Conservation (phyloP, 2,888 invertebrate species). For the Apoderus coryli region DNA sequence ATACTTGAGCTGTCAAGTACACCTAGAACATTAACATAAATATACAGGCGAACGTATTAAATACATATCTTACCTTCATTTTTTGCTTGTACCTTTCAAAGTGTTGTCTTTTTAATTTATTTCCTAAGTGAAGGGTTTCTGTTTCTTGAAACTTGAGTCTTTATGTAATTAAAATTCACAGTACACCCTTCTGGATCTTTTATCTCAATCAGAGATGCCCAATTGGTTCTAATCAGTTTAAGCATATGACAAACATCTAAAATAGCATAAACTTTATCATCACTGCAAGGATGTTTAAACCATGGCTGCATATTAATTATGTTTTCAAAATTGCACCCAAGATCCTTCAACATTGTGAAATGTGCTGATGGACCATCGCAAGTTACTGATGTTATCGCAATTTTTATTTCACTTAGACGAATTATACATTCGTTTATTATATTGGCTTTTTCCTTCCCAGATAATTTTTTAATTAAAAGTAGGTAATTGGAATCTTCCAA, state of each 20-base stretch:
- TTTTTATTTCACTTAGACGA: slow-evolving; percentile 10
- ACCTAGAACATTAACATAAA: slow-evolving; percentile 10
- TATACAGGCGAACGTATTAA: slow-evolving; percentile 2
- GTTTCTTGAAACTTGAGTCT: slow-evolving; percentile 2
- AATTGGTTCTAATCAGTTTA: slow-evolving; percentile 7
- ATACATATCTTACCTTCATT: slow-evolving; percentile 14
- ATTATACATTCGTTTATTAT: slow-evolving; percentile 13
- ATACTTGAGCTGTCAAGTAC: slow-evolving; percentile 11
- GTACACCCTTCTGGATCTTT: neutral
- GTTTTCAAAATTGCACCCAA: slow-evolving; percentile 10
- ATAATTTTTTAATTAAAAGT: slow-evolving; percentile 16
- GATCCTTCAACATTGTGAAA: slow-evolving; percentile 10
- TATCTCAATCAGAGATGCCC: neutral
- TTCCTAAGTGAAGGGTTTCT: slow-evolving; percentile 7
- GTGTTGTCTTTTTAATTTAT: slow-evolving; percentile 12
- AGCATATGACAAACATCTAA: slow-evolving; percentile 11
- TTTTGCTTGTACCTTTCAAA: slow-evolving; percentile 12
- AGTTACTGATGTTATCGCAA: slow-evolving; percentile 13
- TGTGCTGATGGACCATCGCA: slow-evolving; percentile 15
- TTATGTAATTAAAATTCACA: neutral
- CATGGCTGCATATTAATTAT: slow-evolving; percentile 7
- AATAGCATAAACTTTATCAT: slow-evolving; percentile 8
- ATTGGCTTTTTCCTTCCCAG: slow-evolving; percentile 14
- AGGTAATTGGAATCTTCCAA: slow-evolving; percentile 19
- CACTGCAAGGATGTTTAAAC: slow-evolving; percentile 7